phyloP scores from a whole-genome alignment of 92 coral and sea anemone species.

The Diadumene lineata region DNA sequence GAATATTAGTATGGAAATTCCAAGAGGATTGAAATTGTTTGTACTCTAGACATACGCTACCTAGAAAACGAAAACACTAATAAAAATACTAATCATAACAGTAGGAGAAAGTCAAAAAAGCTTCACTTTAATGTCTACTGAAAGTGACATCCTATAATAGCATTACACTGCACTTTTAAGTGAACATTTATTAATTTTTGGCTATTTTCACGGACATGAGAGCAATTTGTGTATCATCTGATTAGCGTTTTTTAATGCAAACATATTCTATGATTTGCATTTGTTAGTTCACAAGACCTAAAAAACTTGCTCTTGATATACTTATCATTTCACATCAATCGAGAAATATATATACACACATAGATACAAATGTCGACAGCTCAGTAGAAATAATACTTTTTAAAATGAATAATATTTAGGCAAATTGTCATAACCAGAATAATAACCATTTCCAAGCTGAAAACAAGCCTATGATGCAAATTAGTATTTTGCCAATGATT shows the following conservation, averaged over 20 bases:
- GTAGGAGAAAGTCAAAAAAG: not conserved
- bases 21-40: conserved; percentile 12
- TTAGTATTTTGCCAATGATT: no score
- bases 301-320: no score
- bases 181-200: not conserved
- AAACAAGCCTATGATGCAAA: no score
- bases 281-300: no score
- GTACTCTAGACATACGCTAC: conserved; percentile 5
- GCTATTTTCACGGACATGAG: not conserved
- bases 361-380: no score
- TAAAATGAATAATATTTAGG: no score
- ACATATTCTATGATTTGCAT: not conserved
- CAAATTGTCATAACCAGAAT: no score
- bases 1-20: conserved; percentile 35
- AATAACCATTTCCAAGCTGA: no score
- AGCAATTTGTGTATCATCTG: not conserved
- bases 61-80: not conserved
- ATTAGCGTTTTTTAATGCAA: conserved; percentile 3
- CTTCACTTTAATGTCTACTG: not conserved
- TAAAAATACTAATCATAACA: not conserved
- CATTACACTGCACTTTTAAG: not conserved
- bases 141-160: conserved; percentile 3
- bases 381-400: no score
- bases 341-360: no score
- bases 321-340: no score